Conservation (phyloP, 2,113 vertebrate genomes). For the Cairina moschata region DNA sequence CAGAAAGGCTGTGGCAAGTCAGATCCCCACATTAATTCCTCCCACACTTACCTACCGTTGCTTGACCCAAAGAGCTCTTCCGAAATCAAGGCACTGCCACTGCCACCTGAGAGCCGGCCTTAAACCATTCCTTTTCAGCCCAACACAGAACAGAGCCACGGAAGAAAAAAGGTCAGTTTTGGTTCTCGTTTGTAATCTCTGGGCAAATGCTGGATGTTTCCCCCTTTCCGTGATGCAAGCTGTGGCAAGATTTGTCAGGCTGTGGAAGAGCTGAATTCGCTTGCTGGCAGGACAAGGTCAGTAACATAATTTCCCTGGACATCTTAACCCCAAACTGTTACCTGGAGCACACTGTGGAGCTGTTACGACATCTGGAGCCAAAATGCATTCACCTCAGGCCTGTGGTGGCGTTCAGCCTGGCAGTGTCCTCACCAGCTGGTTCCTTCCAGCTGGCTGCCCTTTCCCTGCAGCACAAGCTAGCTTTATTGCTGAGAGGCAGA, state of each 20-base stretch:
- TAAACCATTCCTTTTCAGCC: not conserved
- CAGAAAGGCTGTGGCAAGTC: not conserved
- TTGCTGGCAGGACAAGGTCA: not conserved
- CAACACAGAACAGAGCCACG: not conserved
- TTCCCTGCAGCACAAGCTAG: not conserved
- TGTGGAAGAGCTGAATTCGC: not conserved
- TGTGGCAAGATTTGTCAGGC: not conserved
- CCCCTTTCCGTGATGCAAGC: no score
- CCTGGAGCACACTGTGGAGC: not conserved
- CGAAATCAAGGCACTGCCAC: not conserved
- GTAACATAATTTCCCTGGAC: not conserved
- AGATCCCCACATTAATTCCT: no score
- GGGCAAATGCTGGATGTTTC: rapidly evolving
- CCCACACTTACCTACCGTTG: no score
- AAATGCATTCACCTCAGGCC: not conserved
- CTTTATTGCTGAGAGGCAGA: not conserved
- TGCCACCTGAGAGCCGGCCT: not conserved
- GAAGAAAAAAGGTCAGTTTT: not conserved
- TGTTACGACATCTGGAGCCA: not conserved
- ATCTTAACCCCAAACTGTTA: not conserved
- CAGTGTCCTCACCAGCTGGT: not conserved
- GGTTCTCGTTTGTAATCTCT: not conserved
- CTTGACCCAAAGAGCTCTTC: not conserved
- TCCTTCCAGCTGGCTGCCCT: not conserved
- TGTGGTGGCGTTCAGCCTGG: rapidly evolving